Conservation (phyloP, 2,888 invertebrate genomes). For the Diabrotica balteata region DNA sequence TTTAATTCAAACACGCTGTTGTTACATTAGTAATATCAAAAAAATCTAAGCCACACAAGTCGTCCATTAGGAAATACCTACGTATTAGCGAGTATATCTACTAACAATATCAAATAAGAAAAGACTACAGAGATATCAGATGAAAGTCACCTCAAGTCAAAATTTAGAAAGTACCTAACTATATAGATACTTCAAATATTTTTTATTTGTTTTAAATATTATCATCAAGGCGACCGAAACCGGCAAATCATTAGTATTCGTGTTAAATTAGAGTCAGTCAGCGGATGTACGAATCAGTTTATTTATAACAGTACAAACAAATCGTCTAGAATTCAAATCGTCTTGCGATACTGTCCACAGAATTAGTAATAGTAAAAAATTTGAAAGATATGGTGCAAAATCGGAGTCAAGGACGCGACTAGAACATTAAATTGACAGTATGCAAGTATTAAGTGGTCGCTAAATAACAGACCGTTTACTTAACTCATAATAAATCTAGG, state of each 20-base stretch:
- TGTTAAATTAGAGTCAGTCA: slow-evolving; percentile 21
- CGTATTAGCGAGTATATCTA: no score
- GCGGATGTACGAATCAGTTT: slow-evolving; percentile 38
- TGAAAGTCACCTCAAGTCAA: no score
- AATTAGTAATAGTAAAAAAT: slow-evolving; percentile 8
- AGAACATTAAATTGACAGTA: background rate
- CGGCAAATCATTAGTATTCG: slow-evolving; percentile 22
- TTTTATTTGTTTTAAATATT: slow-evolving; percentile 13
- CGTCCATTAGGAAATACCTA: no score
- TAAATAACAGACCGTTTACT: background rate
- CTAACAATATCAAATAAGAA: no score
- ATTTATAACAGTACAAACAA: slow-evolving; percentile 30
- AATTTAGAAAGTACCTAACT: slow-evolving; percentile 6
- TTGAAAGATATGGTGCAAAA: slow-evolving; percentile 2
- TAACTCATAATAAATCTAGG: slow-evolving; percentile 3
- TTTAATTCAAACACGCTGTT: no score
- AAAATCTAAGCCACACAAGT: no score
- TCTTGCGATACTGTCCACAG: background rate
- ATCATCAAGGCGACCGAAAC: slow-evolving; percentile 1
- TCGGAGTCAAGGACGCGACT: slow-evolving; percentile 3
- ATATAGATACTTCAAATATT: background rate
- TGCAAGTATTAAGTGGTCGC: slow-evolving; percentile 1
- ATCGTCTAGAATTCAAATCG: slow-evolving; percentile 25
- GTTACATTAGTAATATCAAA: no score
- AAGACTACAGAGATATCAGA: no score